Evolutionary conservation across 2,888 invertebrate species (phyloP).

Genomic region (Lasioglossum malachurum): DNA sequence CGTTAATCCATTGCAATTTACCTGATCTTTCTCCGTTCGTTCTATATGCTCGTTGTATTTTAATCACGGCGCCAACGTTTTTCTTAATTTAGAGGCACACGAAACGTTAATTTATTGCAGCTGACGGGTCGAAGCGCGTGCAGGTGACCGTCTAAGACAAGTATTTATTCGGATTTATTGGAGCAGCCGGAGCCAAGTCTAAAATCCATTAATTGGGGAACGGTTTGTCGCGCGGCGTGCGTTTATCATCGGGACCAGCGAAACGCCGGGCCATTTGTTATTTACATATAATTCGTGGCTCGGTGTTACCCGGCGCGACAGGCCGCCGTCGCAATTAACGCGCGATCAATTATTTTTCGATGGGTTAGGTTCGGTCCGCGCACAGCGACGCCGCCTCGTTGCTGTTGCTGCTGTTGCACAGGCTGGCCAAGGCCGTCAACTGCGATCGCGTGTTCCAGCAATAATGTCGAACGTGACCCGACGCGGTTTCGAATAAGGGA

Average conservation of each 20-base stretch:
- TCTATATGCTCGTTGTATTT: neutral
- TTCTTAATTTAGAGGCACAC: neutral
- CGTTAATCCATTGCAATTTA: neutral
- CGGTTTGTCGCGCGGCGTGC: constrained; percentile 73
- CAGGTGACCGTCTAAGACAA: constrained; percentile 5
- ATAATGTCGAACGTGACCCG: constrained; percentile 39
- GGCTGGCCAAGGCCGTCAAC: constrained; percentile 37
- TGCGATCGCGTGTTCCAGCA: constrained; percentile 24
- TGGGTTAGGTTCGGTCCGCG: constrained; percentile 24
- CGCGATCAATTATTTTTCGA: constrained; percentile 78
- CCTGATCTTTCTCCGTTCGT: neutral
- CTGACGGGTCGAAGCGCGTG: neutral
- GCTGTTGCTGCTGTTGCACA: constrained; percentile 2
- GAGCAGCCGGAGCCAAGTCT: constrained; percentile 72
- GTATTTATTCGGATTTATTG: constrained; percentile 1
- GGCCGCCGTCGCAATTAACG: constrained; percentile 77
- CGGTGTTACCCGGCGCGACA: constrained; percentile 71
- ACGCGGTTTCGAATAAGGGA: constrained; percentile 12
- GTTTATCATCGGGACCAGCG: constrained; percentile 74
- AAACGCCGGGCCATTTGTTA: constrained; percentile 79
- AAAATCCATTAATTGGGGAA: constrained; percentile 83
- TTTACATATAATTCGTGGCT: constrained; percentile 80
- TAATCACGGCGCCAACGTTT: neutral
- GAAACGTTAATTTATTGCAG: neutral
- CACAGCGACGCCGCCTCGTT: neutral